Base-by-base conservation (phyloP, 2,113 vertebrate genomes). In the Misgurnus mizolepis region DNA sequence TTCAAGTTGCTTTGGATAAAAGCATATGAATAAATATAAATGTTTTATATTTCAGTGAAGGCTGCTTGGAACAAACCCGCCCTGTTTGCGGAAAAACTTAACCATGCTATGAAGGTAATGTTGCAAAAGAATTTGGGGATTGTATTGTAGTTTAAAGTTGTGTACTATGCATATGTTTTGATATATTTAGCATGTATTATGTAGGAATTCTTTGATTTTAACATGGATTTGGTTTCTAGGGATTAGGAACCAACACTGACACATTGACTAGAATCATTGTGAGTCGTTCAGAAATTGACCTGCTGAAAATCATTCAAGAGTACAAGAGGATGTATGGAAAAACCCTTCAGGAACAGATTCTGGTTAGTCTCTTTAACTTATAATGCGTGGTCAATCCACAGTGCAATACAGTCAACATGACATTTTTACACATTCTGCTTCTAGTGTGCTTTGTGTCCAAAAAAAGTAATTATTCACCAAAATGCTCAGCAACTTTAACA, bases 21-120 rank as follows among this genome's bases (percentile, higher is more conserved):
- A 53, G 1, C 49, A 53, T 53, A 53, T 12, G 0, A 53, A 5
- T 53, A 53, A 53, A 53, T 53, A 14, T 53, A 53, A 34, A 68
- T 69, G 68, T 78, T 67, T 82, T 39, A 34, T 67, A 10, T 85
- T 92, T 18, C 79, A 99, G 97, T 95, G 27, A 97, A 96, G 83
- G 95, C 94, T 91, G 93, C 95, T 77, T 95, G 94, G 84, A 96
- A 91, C 92, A 95, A 89, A 27, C 93, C 97, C 0, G 92, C 93
- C 55, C 96, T 93, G 91, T 99, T 98, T 84, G 95, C 96, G 45
- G 96, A 98, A 90, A 97, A 95, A 56, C 93, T 99, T 15, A 83
- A 97, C 39, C 39, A 82, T 66, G 93, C 95, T 0, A 96, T 98
- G 95, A 92, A 96, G 94, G 97, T 98, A 91, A 73, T 6, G 39